A percentile compares a stretch with the other conserved stretches of the same genome.
phyloP scores from a whole-genome alignment of 64 coral and sea anemone species.

The Pocillopora verrucosa region DNA sequence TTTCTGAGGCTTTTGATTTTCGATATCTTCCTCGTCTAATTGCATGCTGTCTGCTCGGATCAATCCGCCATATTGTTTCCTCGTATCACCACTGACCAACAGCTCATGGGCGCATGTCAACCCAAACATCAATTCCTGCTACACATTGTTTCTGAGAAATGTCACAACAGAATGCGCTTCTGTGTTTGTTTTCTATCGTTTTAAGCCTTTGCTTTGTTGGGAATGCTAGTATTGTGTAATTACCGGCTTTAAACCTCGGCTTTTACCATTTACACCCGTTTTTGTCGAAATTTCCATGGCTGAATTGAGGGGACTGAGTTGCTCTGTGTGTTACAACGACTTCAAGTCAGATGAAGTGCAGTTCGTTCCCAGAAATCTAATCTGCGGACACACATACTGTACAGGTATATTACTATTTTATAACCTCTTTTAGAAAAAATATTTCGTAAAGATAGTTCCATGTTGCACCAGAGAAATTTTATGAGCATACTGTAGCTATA shows the following conservation, averaged over 20 bases:
- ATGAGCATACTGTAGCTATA: too few relatives aligned
- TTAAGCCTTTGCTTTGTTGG: not conserved
- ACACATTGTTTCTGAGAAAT: not conserved
- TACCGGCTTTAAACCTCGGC: not conserved
- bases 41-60: not conserved
- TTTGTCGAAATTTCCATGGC: slow-evolving; percentile 25
- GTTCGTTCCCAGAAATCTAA: slow-evolving; percentile 68
- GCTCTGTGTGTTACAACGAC: slow-evolving; percentile 84
- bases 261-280: not conserved
- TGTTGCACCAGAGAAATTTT: too few relatives aligned
- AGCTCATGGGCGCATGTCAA: not conserved
- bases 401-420: slow-evolving; percentile 47
- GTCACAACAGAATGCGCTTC: not conserved
- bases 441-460: too few relatives aligned
- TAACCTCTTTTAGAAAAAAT: too few relatives aligned
- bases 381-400: slow-evolving; percentile 91
- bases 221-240: not conserved
- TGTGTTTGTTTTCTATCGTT: not conserved
- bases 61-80: slow-evolving; percentile 54
- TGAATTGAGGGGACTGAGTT: slow-evolving; percentile 61
- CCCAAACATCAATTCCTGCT: too few relatives aligned
- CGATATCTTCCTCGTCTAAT: slow-evolving; percentile 49
- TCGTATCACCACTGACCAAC: slow-evolving; percentile 29
- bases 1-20: slow-evolving; percentile 36
- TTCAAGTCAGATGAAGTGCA: slow-evolving; percentile 68